Evolutionary conservation across 2,888 invertebrate species (phyloP), one percentile per base, ranked within the genome.

Genomic region (Platycnemis pennipes): DNA sequence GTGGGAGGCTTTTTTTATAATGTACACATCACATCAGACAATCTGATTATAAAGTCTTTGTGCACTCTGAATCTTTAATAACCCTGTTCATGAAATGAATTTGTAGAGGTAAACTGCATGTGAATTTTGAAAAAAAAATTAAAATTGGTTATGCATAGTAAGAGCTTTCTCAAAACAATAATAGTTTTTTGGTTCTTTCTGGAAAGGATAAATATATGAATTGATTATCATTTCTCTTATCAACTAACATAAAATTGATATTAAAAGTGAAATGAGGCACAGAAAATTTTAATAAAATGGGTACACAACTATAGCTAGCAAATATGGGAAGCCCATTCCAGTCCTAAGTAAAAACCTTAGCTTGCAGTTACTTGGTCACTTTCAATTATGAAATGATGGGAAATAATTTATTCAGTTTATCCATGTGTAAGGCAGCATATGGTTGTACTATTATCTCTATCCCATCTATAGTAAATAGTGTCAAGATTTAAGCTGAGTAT

Each of bases 1-100:
- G 37, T 77, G 77, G 77, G 37, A 77, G 77, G 77, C 77, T 77
- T 77, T 26, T 77, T 37, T 63, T 26, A n/a, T 77, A 77, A 77
- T 77, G 77, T 77, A 77, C 77, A 77, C 77, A 77, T 77, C 77
- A 77, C 77, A 77, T 77, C 77, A 77, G 77, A 77, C 77, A 77
- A 77, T 13, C 77, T 77, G 77, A 77, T 77, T 77, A 77, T 77
- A 77, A 77, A 77, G 77, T 77, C 37, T 77, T 77, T 77, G 77
- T 77, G 77, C 77, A 77, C 77, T 77, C 77, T 77, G 77, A 77
- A 77, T 11, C 77, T 77, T 77, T 77, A 77, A 77, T 77, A 77
- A 77, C 77, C 26, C 77, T 77, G 31, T 16, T 7, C 11, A 11
- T 77, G 37, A 7, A 77, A 11, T 77, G 37, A 77, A 63, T 37